Base-by-base conservation (phyloP, 2,888 invertebrate genomes). In the Drosophila melanosoma region DNA sequence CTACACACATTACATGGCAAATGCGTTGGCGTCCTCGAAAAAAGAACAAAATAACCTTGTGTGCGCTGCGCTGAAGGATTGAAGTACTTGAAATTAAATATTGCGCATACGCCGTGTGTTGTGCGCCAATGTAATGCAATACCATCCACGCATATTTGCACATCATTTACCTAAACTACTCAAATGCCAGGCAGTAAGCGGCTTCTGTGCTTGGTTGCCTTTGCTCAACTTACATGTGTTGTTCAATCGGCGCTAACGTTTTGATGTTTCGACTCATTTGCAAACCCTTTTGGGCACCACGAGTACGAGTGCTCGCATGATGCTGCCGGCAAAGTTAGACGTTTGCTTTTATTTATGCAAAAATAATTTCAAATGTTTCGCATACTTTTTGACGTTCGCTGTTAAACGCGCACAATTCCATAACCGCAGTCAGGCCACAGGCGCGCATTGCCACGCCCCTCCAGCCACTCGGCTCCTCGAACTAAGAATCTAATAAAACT, bases 401-500 rank as follows among this genome's bases (percentile, higher is more conserved):
- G 64, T 73, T 64, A 58, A 67, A 17, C 42, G 57, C 68, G 52
- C 68, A 76, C 73, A 78, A 81, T 87, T 83, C 84, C 87, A 83
- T 89, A 89, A 76, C 82, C 81, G 73, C 69, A 66, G 70, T 36
- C 45, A 69, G 67, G 74, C 83, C 84, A 69, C 84, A 84, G 71
- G 76, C 69, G 69, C 71, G 77, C 72, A 38, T 38, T 35, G 26
- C n/a, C 54, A 48, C 12, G 58, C 48, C 32, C 32, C 17, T 51
- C 26, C 29, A n/a, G 32, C 32, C 57, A 57, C 23, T 54, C 64
- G 61, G 52, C 66, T 73, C 71, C 54, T 63, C 74, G 69, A 80
- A 76, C 81, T 73, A 77, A 82, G 87, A 89, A 83, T 83, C 88
- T 82, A 88, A 87, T 90, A 87, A 87, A 89, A 90, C 90, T 89